Base-by-base conservation (phyloP, 30 jellyfish, hydroid and myxozoan species). In the Aurelia sp. region DNA sequence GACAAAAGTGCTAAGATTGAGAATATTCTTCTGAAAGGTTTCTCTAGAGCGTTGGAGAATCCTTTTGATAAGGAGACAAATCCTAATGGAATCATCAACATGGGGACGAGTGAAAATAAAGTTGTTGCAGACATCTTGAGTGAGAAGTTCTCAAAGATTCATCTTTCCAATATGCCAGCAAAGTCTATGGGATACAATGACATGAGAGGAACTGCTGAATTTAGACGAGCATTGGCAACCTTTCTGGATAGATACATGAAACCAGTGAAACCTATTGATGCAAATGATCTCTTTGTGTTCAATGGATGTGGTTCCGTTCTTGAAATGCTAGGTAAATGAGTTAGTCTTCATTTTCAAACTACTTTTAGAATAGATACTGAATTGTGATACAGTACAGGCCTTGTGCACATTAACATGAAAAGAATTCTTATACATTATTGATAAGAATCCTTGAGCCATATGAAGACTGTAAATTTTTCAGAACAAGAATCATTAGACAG, bases 261-360 rank as follows among this genome's bases (percentile, higher is more conserved):
- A 24, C 73, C 97, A 22, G 59, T 13, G 12, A 35, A 57, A 41
- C 88, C 92, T 18, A 53, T 84, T 7, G 84, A 84, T 15, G 48
- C 30, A 69, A 89, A 84, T 24, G 70, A 91, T 48, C 58, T 91
- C 65, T 70, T 19, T 76, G 92, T 84, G 24, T 72, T 91, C 84
- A 84, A 78, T 84, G 97, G 97, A 19, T 84, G 93, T 83, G 97
- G 97, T 18, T 71, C 96, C 17, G 96, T 91, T 19, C 48, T 91
- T 50, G 97, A 91, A 83, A 41, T 86, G 72, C 83, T 81, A 57
- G 97, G 96, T 62, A 47, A 21, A 74, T 55, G 31, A 3, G 63
- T 38, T 38, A 4, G 50, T 38, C 50, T 38, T 38, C 9, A 0
- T 38, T 1, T 0, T 38, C 9, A 7, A 38, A 2, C 9, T 38